Evolutionary conservation across 2,113 vertebrate species (phyloP), one percentile per base, ranked within the genome.

Genomic region (Laticauda colubrina): DNA sequence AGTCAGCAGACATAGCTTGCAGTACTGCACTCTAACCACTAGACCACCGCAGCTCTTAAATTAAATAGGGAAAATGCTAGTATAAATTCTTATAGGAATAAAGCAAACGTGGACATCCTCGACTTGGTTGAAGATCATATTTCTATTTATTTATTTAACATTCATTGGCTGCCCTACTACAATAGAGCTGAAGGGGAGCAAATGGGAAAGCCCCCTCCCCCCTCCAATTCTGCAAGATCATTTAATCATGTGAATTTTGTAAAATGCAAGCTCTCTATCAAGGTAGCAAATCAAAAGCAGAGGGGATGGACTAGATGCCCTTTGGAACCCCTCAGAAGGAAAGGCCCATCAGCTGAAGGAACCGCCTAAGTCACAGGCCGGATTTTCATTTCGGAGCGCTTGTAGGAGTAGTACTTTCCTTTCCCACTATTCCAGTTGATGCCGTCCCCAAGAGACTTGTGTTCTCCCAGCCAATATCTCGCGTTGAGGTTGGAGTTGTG

Each of bases 301-400:
- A 75, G n/a, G 69, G 69, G 69, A 7, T 34, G 69, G 69, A 39
- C n/a, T 75, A 7, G 69, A 8, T 39, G 69, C 5, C 69, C 69
- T 8, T 39, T 39, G 69, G n/a, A 3, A 39, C 2, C 69, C 15
- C 69, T 8, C 69, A 8, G 69, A 75, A 64, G 18, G 69, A 75
- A 29, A 75, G 14, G 2, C 11, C 64, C 61, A 4, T 69, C 61
- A 0, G 4, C 29, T 34, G n/a, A 24, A 7, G 23, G 21, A 59
- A 23, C 21, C 6, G 3, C 26, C 45, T 88, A 88, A 11, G 3
- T 48, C 86, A 34, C 15, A 0, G 86, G 91, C 23, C 91, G 64
- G 91, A 92, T 39, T 55, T 92, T 92, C 86, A 92, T 88, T 26
- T 92, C 86, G 0, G 85, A 54, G 56, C 23, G 57, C 59, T 92